These are phyloP conservation scores for Stictonetta naevosa DNA, from an alignment of 2,113 vertebrate species.

Conservation along the genomic window DNA sequence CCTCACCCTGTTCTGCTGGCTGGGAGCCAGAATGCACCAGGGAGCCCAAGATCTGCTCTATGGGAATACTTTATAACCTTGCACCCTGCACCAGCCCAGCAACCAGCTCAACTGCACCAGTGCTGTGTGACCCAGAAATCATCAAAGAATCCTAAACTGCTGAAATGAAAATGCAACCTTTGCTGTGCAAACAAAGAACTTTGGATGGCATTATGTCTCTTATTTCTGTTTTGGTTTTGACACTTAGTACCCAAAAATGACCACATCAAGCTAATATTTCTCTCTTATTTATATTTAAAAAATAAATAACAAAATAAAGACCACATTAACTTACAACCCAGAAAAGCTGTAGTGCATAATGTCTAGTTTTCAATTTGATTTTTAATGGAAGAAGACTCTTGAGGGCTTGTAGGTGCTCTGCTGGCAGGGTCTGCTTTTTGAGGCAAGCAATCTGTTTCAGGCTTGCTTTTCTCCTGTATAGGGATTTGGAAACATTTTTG, in stretches of 20 bases:
- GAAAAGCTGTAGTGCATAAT: neutral
- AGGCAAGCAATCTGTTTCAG: neutral
- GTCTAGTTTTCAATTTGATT: neutral
- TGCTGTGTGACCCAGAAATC: neutral
- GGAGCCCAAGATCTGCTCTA: neutral
- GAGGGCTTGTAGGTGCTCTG: neutral
- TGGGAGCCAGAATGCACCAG: rapidly evolving
- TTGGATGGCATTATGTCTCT: neutral
- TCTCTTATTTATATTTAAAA: neutral
- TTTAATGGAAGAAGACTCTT: neutral
- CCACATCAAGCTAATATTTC: neutral
- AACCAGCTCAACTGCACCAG: neutral
- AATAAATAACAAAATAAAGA: neutral
- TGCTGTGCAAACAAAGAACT: neutral
- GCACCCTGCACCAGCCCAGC: neutral
- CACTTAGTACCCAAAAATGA: neutral
- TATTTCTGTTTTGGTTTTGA: neutral
- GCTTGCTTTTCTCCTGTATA: neutral
- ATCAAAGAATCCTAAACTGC: neutral
- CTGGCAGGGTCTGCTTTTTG: neutral
- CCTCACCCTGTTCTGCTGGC: neutral
- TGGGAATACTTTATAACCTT: neutral
- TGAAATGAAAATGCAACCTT: neutral
- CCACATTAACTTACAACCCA: neutral
- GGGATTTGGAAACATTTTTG: neutral